Base-by-base conservation (phyloP, 1,140 invertebrate genomes). In the Macrobrachium nipponense region DNA sequence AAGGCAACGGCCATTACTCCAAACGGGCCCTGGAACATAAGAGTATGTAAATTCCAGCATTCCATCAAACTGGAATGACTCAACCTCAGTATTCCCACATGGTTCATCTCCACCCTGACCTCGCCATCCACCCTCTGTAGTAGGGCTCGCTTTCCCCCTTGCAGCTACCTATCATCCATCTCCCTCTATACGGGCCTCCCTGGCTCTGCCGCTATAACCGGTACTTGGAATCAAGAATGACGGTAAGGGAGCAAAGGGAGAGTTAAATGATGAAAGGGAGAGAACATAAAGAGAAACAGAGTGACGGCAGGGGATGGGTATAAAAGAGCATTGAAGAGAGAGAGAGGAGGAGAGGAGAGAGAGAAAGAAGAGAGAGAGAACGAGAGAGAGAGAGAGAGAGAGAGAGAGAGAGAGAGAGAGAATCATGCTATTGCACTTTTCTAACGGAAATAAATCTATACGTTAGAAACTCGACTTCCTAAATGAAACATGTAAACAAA, bases 31-130 rank as follows among this genome's bases (percentile, higher is more conserved):
- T 70, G 18, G 43, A 23, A 66, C 8, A 44, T 60, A 27, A n/a
- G 20, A 27, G 23, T 83, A 83, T 83, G 81, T 76, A 83, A 83
- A 83, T 83, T 83, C 72, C 60, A 61, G 36, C 81, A 83, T 83
- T 83, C 81, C 81, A 83, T 83, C 81, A 83, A 76, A 83, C 59
- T 64, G 58, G 81, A 51, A 64, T 83, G 81, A 83, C 60, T 83
- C 81, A 83, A 62, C 81, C 81, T 76, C 70, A 75, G 81, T 83
- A 72, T 83, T 83, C 72, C 81, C 81, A 83, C 76, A 76, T 64
- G 81, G 73, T 76, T 61, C 81, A 51, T 73, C 81, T 82, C 77
- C 77, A 23, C 77, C 27, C 23, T 36, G 20, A 70, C 36, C 23
- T 51, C 51, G 51, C 51, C 51, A 51, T 51, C 12, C 51, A 51